Conservation (phyloP, 53 echinoderm and acorn worm genomes). For the Astropecten irregularis region DNA sequence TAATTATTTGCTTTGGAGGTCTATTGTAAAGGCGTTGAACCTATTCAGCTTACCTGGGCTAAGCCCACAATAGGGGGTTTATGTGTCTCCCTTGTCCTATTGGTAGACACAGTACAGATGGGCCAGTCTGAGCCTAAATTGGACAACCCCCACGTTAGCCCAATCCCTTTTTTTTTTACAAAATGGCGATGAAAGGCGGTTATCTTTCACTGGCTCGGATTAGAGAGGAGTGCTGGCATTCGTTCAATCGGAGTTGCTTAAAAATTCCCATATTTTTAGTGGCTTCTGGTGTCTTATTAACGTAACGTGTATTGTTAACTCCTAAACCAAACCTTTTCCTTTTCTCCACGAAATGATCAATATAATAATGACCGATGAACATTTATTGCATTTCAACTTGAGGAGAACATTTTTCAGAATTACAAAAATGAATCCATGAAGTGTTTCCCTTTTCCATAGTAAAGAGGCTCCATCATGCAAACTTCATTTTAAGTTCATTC, state of each 20-base stretch:
- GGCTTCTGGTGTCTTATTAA: no score
- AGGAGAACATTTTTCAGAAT: no score
- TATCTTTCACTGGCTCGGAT: conserved; percentile 16
- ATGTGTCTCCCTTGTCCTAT: conserved; percentile 1
- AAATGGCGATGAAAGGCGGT: conserved; percentile 5
- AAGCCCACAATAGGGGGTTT: conserved; percentile 39
- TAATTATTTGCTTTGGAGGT: conserved; percentile 54
- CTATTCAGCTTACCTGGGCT: conserved; percentile 49
- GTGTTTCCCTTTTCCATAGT: no score
- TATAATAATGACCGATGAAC: no score
- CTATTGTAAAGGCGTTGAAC: conserved; percentile 47
- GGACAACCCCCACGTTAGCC: conserved; percentile 20
- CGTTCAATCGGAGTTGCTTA: neutral
- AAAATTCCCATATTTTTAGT: no score
- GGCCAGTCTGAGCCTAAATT: conserved; percentile 27
- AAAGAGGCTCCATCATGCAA: no score
- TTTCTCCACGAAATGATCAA: no score
- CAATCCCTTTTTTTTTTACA: conserved; percentile 12
- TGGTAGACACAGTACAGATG: neutral
- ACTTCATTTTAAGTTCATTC: no score
- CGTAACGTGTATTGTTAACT: no score
- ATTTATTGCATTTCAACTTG: no score
- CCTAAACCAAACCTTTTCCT: no score
- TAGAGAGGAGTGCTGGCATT: conserved; percentile 1
- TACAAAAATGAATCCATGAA: no score